These are phyloP conservation scores for Lasiommata megera DNA, from an alignment of 2,888 invertebrate species.

Conservation along the genomic window DNA sequence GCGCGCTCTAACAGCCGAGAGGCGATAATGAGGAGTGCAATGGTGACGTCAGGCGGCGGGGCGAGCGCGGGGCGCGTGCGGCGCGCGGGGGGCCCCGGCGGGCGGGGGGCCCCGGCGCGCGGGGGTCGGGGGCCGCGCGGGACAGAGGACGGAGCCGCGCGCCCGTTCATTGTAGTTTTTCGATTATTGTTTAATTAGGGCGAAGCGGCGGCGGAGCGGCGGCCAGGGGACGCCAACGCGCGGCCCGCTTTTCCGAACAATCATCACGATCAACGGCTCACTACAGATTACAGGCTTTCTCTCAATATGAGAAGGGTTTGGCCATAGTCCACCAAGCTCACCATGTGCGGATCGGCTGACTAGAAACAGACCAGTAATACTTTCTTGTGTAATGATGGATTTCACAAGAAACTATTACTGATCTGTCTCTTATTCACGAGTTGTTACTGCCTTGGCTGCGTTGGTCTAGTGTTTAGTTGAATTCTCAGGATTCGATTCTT, in stretches of 20 bases:
- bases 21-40: conserved; percentile 78
- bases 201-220: conserved; percentile 81
- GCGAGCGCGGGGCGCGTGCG: conserved; percentile 34
- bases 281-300: too few relatives aligned
- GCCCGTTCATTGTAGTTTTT: conserved; percentile 81
- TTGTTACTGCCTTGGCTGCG: too few relatives aligned
- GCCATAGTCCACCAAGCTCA: too few relatives aligned
- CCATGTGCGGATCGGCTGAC: too few relatives aligned
- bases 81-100: conserved; percentile 32
- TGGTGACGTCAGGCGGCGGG: conserved; percentile 63
- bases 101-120: conserved; percentile 41
- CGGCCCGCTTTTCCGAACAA: conserved; percentile 53
- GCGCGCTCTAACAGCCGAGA: conserved; percentile 64
- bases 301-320: too few relatives aligned
- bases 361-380: too few relatives aligned
- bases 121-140: conserved; percentile 46
- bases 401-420: too few relatives aligned
- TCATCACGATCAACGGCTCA: too few relatives aligned
- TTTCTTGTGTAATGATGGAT: too few relatives aligned
- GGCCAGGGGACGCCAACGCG: conserved; percentile 59
- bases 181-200: conserved; percentile 82
- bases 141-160: conserved; percentile 72
- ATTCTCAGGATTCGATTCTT: too few relatives aligned
- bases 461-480: too few relatives aligned
- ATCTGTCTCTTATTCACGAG: too few relatives aligned